A percentile compares a stretch with the other conserved stretches of the same genome.
These are phyloP conservation scores for Dolichomitus sp. DNA, from an alignment of 2,888 invertebrate species.

Conservation along the genomic window DNA sequence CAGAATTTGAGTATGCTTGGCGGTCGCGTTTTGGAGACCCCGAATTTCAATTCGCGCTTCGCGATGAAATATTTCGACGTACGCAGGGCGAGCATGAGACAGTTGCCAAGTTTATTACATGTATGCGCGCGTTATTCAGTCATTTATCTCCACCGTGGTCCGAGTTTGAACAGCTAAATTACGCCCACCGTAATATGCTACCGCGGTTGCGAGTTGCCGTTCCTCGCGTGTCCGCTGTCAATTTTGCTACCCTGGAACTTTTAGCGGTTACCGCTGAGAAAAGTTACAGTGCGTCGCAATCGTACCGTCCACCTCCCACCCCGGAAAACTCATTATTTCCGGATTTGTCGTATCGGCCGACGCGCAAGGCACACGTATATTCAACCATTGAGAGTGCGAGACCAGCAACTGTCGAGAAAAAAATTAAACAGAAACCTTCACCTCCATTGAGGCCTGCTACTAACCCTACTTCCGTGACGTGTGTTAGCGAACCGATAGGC, in stretches of 20 bases:
- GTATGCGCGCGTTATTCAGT: background rate
- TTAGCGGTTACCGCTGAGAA: background rate
- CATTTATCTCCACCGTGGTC: background rate
- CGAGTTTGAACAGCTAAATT: background rate
- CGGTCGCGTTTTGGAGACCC: background rate
- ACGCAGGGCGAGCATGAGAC: background rate
- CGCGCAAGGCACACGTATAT: background rate
- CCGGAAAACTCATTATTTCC: slow-evolving; percentile 4
- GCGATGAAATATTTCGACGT: background rate
- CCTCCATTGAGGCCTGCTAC: background rate
- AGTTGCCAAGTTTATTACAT: background rate
- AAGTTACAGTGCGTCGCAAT: background rate
- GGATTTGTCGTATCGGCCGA: background rate
- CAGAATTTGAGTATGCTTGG: background rate
- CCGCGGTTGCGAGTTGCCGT: background rate
- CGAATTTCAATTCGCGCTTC: background rate
- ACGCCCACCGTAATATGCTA: background rate
- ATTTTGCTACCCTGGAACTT: background rate
- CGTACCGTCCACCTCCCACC: background rate
- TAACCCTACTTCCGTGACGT: background rate
- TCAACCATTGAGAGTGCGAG: background rate
- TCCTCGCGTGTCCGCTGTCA: background rate
- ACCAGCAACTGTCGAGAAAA: background rate
- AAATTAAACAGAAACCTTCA: background rate
- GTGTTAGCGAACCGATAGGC: background rate